Percentiles rank a stretch among this genome's conserved stretches.
These are phyloP conservation scores for Carlito syrichta DNA, from an alignment of 2,113 vertebrate species.

Conservation along the genomic window DNA sequence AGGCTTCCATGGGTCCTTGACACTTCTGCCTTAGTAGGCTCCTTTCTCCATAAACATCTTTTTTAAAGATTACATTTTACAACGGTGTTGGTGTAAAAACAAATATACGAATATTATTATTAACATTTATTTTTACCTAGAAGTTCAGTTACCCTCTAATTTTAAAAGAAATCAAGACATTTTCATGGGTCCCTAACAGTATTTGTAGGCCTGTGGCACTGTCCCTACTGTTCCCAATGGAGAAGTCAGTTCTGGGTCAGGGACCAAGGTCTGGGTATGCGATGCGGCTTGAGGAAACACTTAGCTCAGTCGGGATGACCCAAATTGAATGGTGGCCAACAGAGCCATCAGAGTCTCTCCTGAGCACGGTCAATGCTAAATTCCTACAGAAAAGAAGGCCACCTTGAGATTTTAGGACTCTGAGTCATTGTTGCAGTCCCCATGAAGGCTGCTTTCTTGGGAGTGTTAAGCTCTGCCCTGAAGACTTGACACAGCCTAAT, in stretches of 20 bases:
- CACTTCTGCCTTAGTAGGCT: not conserved
- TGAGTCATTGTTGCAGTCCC: not conserved
- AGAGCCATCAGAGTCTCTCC: not conserved
- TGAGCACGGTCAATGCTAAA: not conserved
- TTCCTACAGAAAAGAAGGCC: not conserved
- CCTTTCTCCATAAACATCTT: not conserved
- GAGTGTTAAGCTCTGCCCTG: not conserved
- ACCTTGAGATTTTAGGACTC: not conserved
- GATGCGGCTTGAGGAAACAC: not conserved
- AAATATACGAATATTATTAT: not conserved
- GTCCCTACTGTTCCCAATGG: too few relatives aligned
- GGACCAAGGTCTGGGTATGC: not conserved
- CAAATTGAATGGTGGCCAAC: not conserved
- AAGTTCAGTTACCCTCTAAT: not conserved
- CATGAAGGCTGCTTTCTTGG: not conserved
- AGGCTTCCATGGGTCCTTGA: not conserved
- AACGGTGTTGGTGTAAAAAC: not conserved
- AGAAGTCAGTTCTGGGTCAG: not conserved
- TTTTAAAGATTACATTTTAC: not conserved
- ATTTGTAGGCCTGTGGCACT: not conserved
- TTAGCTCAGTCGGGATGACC: not conserved
- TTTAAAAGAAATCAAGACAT: slow-evolving; percentile 26
- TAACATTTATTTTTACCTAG: not conserved
- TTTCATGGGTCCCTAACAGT: not conserved
- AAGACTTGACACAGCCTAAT: not conserved